Base-by-base conservation (phyloP, 2,113 vertebrate genomes). In the Gobiocypris rarus region DNA sequence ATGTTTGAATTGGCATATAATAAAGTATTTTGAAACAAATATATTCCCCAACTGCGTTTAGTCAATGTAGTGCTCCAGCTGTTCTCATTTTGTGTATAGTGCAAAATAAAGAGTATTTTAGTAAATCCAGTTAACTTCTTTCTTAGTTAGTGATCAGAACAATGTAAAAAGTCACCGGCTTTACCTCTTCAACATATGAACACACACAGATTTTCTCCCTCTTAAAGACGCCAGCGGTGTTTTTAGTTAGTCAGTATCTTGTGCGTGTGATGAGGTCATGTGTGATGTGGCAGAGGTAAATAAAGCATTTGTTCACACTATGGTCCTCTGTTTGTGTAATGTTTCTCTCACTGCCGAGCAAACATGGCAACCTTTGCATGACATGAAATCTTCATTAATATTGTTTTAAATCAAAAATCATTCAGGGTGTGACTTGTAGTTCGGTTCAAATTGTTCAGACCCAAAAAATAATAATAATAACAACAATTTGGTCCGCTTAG, bases 261-360 rank as follows among this genome's bases (percentile, higher is more conserved):
- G 86, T 92, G 91, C 90, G 87, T 93, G 93, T 95, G 85, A 79
- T 84, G 91, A 34, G 50, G 78, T 87, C 86, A 87, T 92, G 87
- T 93, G 93, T 94, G 91, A 92, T 82, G 89, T 90, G 87, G 71
- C 78, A 92, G 90, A 93, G 88, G 84, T 94, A 79, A 95, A 95
- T 95, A 95, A 94, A 95, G 94, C 93, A 94, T 93, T 92, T 90
- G 93, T 92, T 93, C 75, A 78, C 82, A 84, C 93, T 92, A 92
- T 91, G 91, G 91, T 93, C 91, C 92, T 91, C 90, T 91, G 90
- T 90, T 88, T 89, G 92, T 90, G 86, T 89, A 3, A 81, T 93
- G 90, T 91, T 92, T 93, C 86, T 88, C 89, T 77, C 90, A 92
- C 91, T 90, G 24, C 67, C 67, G 22, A 3, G 11, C 24, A 65